Evolutionary conservation across 2,888 invertebrate species (phyloP).

Genomic region (Labia minor): DNA sequence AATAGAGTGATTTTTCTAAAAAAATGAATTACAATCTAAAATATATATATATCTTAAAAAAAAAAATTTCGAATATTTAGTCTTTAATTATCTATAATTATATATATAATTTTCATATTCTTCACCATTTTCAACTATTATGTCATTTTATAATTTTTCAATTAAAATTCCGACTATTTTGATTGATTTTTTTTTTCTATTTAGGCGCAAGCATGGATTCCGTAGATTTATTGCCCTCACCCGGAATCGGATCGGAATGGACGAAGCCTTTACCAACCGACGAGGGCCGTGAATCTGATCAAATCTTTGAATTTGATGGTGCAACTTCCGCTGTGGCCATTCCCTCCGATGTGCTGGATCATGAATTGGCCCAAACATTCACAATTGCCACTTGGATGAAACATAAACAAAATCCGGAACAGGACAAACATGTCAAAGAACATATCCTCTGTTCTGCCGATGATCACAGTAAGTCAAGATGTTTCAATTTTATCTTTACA

Average conservation of each 20-base stretch:
- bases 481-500: too few species aligned
- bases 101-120: too few species aligned
- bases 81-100: too few species aligned
- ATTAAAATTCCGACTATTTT: too few species aligned
- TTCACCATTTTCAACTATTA: too few species aligned
- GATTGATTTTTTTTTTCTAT: too few species aligned
- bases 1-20: too few species aligned
- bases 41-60: too few species aligned
- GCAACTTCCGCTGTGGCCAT: slow-evolving; percentile 74
- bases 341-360: slow-evolving; percentile 63
- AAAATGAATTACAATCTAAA: too few species aligned
- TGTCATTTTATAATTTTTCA: too few species aligned
- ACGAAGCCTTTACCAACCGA: slow-evolving; percentile 48
- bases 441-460: slow-evolving; percentile 95
- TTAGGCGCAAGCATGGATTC: slow-evolving; percentile 66
- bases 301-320: slow-evolving; percentile 94
- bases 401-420: slow-evolving; percentile 66
- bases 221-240: slow-evolving; percentile 75
- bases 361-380: slow-evolving; percentile 70
- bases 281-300: slow-evolving; percentile 64
- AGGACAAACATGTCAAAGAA: slow-evolving; percentile 87
- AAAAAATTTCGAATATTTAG: too few species aligned
- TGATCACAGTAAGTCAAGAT: slow-evolving; percentile 90
- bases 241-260: slow-evolving; percentile 54
- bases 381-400: slow-evolving; percentile 91